Evolutionary conservation across 2,797 vertebrate genomes (phyloP), one percentile per base, ranked within the genome.

Genomic region (Pipistrellus pipistrellus): DNA sequence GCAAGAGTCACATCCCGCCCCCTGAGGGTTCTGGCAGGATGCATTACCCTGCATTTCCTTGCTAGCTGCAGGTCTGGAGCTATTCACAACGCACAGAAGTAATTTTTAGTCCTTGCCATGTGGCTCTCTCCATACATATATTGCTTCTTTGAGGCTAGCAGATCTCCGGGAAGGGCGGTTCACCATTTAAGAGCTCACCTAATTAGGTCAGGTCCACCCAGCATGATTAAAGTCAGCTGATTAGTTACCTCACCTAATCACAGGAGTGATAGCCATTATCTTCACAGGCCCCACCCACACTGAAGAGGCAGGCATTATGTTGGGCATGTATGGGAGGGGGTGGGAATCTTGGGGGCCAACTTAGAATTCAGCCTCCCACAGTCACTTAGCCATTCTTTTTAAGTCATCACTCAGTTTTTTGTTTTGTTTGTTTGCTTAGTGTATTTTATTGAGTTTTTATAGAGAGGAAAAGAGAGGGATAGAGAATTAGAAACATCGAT

Each of bases 291-390:
- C 59, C 38, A 4, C 2, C 20, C 20, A 17, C 14, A 41, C 59
- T 2, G 32, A 85, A 41, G 15, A 27, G 69, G 8, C 69, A n/a
- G 32, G 35, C 23, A 41, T 55, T 27, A 18, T 21, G 46, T 15
- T 3, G 51, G 41, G 6, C 4, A 0, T 68, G n/a, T 18, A 5
- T 21, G 1, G n/a, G 23, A 27, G 21, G 14, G 8, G 23, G 46
- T 57, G 10, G 14, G 23, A 21, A 46, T n/a, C 38, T 55, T 4
- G 12, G 32, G 15, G n/a, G 14, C 30, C 17, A 20, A 3, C 38
- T 44, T 57, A 44, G 76, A 78, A 78, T 71, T 59, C 76, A 71
- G 44, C 12, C 59, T 90, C 10, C 57, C 3, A 20, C 3, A 32
- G 30, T 51, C 21, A 13, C 55, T 57, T 35, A 27, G 8, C 57